These are phyloP conservation scores for Thalassaphorura encarpata DNA, from an alignment of 1,140 invertebrate species.

Conservation along the genomic window DNA sequence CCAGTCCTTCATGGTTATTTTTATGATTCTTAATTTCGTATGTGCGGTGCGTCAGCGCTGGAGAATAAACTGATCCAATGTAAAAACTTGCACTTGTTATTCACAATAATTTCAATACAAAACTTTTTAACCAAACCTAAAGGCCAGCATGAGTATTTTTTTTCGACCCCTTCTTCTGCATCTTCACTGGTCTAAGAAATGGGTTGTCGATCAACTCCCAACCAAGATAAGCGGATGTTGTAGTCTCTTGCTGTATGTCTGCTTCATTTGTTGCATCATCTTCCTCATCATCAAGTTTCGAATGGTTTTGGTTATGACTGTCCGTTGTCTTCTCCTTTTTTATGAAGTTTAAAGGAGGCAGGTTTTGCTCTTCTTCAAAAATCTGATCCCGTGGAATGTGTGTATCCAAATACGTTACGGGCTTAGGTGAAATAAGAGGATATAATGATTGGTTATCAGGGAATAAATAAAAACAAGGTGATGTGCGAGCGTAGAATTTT, in stretches of 20 bases:
- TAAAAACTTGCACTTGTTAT: too few relatives aligned
- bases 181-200: slow-evolving; percentile 55
- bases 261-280: slow-evolving; percentile 20
- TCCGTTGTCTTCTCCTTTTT: slow-evolving; percentile 41
- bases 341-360: slow-evolving; percentile 46
- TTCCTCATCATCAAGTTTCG: slow-evolving; percentile 23
- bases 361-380: slow-evolving; percentile 75
- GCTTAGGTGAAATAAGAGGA: slow-evolving; percentile 79
- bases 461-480: slow-evolving; percentile 25
- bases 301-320: neutral
- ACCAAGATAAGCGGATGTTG: too few relatives aligned
- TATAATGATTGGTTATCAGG: slow-evolving; percentile 35
- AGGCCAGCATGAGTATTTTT: too few relatives aligned
- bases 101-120: too few relatives aligned
- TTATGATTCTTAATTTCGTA: too few relatives aligned
- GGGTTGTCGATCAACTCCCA: slow-evolving; percentile 68
- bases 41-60: too few relatives aligned
- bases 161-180: neutral
- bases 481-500: slow-evolving; percentile 85
- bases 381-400: slow-evolving; percentile 87
- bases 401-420: slow-evolving; percentile 73
- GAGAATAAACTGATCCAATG: too few relatives aligned
- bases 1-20: too few relatives aligned
- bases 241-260: slow-evolving; percentile 12
- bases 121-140: too few relatives aligned